Conservation (phyloP, 2,888 invertebrate species). For the Neoitamus cyanurus region DNA sequence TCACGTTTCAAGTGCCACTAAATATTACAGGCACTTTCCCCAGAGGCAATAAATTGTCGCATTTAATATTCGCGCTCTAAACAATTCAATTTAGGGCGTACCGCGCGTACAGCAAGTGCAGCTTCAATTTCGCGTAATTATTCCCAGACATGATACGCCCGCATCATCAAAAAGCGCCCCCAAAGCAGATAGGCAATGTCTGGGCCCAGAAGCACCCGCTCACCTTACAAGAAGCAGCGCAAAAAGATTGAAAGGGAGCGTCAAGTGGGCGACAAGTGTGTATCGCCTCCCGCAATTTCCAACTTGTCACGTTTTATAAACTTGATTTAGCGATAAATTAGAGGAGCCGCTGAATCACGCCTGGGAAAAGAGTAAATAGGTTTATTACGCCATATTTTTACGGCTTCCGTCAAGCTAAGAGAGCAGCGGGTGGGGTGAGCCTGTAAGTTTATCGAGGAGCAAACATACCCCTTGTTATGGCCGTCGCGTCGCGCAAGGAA, state of each 20-base stretch:
- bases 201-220: not conserved
- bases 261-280: not conserved
- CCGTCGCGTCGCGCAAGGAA: not conserved
- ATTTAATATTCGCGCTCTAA: not conserved
- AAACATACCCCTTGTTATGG: not conserved
- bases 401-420: not conserved
- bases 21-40: not conserved
- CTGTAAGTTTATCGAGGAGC: not conserved
- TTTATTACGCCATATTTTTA: conserved; percentile 15
- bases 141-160: conserved; percentile 3
- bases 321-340: conserved; percentile 21
- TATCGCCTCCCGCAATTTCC: not conserved
- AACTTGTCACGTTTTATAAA: conserved; percentile 2
- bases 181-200: not conserved
- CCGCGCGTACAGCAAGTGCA: not conserved
- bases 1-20: conserved; percentile 1
- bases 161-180: not conserved
- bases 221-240: not conserved
- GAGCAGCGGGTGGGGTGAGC: not conserved
- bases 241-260: not conserved
- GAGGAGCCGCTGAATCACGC: not conserved
- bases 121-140: conserved; percentile 4
- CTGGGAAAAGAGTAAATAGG: not conserved
- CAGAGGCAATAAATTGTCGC: not conserved
- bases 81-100: not conserved